Base-by-base conservation (phyloP, 2,113 vertebrate species). In the Xiphias gladius region DNA sequence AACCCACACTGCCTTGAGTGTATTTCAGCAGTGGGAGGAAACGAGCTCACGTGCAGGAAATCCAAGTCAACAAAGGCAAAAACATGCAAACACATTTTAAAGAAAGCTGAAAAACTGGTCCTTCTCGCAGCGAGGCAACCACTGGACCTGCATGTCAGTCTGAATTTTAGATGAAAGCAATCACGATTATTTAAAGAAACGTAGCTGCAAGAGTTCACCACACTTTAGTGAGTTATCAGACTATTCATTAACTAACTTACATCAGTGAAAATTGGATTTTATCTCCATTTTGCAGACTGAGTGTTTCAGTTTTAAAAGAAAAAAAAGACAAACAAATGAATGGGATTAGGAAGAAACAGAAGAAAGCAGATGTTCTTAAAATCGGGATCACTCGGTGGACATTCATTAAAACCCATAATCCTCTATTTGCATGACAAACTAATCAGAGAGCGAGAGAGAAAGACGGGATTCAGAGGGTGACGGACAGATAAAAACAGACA, bases 381-480 rank as follows among this genome's bases (percentile, higher is more conserved):
- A 65, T 0, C 73, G 55, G 7, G 24, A 43, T 46, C 24, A 24
- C n/a, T 76, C 28, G 57, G 20, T 39, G 62, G 24, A 61, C 1
- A 69, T 59, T 74, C 50, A 43, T 52, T 64, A 48, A 66, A 80
- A 74, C 11, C 59, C 1, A 0, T 35, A 26, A 58, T 61, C 43
- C 28, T 59, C 0, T 35, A 35, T 83, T 54, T 65, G 62, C 58
- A 80, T 16, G 37, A 80, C 48, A 71, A 83, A 73, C 61, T 68
- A 81, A 71, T 79, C 73, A 79, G 69, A 54, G 62, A 55, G 37
- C 0, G 1, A 66, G 26, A 3, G 62, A 75, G 19, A 79, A 59
- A 63, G 62, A 71, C 9, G 37, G 11, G 28, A 83, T 22, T 10
- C 32, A 32, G 71, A 62, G 55, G 62, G 7, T 22, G 28, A 28